These are phyloP conservation scores for Hydropsyche betteni DNA, from an alignment of 2,888 invertebrate genomes.

Conservation along the genomic window DNA sequence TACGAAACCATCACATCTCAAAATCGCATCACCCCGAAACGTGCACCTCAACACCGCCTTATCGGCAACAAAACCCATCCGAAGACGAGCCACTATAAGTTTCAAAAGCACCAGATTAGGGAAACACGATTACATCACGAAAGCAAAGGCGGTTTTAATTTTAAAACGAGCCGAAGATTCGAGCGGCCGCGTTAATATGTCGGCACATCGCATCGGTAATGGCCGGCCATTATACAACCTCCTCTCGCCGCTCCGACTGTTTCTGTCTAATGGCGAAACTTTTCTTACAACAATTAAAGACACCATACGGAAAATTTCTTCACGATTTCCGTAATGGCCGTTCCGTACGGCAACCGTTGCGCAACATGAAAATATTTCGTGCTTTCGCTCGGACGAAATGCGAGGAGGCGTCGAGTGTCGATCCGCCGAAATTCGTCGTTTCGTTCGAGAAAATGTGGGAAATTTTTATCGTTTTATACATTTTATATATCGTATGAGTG, in stretches of 20 bases:
- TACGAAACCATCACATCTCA: no score
- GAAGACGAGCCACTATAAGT: no score
- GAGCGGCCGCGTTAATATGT: constrained; percentile 46
- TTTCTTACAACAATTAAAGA: constrained; percentile 44
- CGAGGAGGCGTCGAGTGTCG: no score
- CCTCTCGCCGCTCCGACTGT: constrained; percentile 15
- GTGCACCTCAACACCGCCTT: no score
- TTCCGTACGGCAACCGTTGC: constrained; percentile 18
- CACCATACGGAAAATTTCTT: constrained; percentile 44
- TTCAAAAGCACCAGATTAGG: no score
- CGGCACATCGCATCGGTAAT: constrained; percentile 41
- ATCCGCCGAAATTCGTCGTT: no score
- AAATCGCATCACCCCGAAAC: no score
- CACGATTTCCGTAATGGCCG: constrained; percentile 39
- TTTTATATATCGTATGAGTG: no score
- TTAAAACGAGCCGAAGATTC: constrained; percentile 49
- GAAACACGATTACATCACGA: not conserved
- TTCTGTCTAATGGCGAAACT: constrained; percentile 43
- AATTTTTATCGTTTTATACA: no score
- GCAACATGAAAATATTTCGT: not conserved
- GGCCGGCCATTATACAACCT: constrained; percentile 43
- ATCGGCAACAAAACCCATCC: no score
- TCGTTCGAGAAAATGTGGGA: no score
- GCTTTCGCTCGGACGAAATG: no score
- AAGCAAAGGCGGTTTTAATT: constrained; percentile 47